phyloP scores from a whole-genome alignment of 2,113 vertebrate species.

The Opisthocomus hoazin region DNA sequence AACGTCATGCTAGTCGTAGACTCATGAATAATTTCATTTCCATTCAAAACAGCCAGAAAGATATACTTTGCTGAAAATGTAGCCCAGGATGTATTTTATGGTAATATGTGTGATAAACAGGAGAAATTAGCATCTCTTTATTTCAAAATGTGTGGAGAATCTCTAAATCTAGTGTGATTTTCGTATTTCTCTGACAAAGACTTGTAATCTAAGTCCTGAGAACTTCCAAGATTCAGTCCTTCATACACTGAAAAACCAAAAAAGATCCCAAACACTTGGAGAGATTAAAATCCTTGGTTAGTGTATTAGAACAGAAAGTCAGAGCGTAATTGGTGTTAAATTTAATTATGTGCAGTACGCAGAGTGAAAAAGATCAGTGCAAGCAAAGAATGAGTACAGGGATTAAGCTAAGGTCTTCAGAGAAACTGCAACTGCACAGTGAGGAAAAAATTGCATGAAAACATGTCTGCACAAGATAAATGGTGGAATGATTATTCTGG shows the following conservation, averaged over 20 bases:
- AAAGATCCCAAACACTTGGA: not conserved
- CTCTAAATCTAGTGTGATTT: not conserved
- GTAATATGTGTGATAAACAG: not conserved
- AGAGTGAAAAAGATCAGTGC: not conserved
- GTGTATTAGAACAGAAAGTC: not conserved
- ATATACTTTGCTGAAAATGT: not conserved
- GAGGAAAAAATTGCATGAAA: not conserved
- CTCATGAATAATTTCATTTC: not conserved
- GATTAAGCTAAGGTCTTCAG: not conserved
- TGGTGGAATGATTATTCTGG: not conserved
- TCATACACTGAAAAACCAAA: not conserved
- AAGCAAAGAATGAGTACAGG: not conserved
- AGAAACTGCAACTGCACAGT: not conserved
- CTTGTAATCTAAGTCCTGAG: not conserved
- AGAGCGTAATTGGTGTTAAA: not conserved
- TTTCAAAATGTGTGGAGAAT: not conserved
- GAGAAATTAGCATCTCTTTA: not conserved
- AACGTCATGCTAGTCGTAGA: not conserved
- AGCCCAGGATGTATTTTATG: not conserved
- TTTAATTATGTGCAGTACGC: conserved; percentile 2
- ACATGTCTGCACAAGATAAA: not conserved
- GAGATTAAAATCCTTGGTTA: not conserved
- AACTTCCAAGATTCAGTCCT: not conserved
- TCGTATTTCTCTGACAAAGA: not conserved
- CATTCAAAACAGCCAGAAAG: not conserved